These are phyloP conservation scores for Porphyrio hochstetteri DNA, from an alignment of 2,113 vertebrate genomes.

Conservation along the genomic window DNA sequence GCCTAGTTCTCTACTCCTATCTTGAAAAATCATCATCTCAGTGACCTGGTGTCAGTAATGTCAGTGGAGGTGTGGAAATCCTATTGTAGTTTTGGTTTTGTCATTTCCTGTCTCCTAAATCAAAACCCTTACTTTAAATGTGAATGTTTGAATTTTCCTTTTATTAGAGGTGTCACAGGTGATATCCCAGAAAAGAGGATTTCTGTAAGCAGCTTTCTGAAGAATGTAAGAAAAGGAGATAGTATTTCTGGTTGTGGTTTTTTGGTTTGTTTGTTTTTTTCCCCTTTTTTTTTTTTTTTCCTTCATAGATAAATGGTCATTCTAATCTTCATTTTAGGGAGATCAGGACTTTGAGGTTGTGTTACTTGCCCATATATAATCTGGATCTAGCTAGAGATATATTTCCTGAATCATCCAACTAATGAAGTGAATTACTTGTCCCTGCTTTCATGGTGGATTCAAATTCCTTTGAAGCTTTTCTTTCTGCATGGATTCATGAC, in stretches of 20 bases:
- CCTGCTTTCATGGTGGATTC: not conserved
- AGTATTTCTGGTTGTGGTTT: not conserved
- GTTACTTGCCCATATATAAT: not conserved
- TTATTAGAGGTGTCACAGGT: slow-evolving; percentile 67
- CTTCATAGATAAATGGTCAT: not conserved
- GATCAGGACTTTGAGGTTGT: not conserved
- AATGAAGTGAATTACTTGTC: not conserved
- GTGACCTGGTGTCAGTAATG: not conserved
- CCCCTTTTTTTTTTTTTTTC: not conserved
- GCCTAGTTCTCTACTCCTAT: not conserved
- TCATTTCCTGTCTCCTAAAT: not conserved
- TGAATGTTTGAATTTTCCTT: slow-evolving; percentile 46
- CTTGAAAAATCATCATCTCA: not conserved
- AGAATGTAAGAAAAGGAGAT: not conserved
- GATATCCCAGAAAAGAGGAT: slow-evolving; percentile 57
- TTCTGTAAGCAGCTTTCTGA: slow-evolving; percentile 48
- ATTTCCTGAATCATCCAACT: not conserved
- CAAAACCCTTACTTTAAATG: not conserved
- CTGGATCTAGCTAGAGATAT: not conserved
- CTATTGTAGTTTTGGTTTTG: not conserved
- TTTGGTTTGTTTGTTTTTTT: too few relatives aligned
- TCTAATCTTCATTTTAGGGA: not conserved
- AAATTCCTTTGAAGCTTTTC: slow-evolving; percentile 15
- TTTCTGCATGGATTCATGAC: not conserved
- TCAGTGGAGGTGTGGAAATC: not conserved